These are phyloP conservation scores for Anoplius nigerrimus DNA, from an alignment of 2,888 invertebrate genomes.

Conservation along the genomic window DNA sequence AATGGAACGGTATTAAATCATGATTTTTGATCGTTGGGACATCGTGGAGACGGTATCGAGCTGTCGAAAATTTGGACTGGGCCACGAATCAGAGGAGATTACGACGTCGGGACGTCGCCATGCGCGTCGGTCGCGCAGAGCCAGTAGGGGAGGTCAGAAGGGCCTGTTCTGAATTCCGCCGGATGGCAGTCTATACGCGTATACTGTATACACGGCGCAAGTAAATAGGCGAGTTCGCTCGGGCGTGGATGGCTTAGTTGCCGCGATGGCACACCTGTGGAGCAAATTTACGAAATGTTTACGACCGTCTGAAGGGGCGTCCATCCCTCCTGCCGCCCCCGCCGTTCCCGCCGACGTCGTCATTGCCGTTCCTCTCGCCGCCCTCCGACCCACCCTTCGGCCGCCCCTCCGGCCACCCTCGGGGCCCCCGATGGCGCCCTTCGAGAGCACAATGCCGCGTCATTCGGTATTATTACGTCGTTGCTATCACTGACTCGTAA, in stretches of 20 bases:
- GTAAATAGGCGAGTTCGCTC: slow-evolving; percentile 70
- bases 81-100: no score
- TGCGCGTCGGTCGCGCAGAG: slow-evolving; percentile 17
- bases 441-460: slow-evolving; percentile 65
- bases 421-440: slow-evolving; percentile 40
- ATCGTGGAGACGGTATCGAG: slow-evolving; percentile 25
- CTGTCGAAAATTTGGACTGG: no score
- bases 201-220: slow-evolving; percentile 42
- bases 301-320: slow-evolving; percentile 71
- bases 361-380: slow-evolving; percentile 24
- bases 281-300: slow-evolving; percentile 75
- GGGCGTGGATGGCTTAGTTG: slow-evolving; percentile 69
- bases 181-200: slow-evolving; percentile 11
- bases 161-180: slow-evolving; percentile 50
- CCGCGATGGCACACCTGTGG: slow-evolving; percentile 74
- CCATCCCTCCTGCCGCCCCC: slow-evolving; percentile 45
- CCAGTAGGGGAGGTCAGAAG: slow-evolving; percentile 36
- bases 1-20: slow-evolving; percentile 44
- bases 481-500: slow-evolving; percentile 64
- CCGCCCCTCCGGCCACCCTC: slow-evolving; percentile 25
- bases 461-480: slow-evolving; percentile 71
- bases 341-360: slow-evolving; percentile 14
- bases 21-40: no score
- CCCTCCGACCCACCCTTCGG: slow-evolving; percentile 34
- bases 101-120: no score